These are phyloP conservation scores for Ptilodon capucinus DNA, from an alignment of 2,888 invertebrate species.

Conservation along the genomic window DNA sequence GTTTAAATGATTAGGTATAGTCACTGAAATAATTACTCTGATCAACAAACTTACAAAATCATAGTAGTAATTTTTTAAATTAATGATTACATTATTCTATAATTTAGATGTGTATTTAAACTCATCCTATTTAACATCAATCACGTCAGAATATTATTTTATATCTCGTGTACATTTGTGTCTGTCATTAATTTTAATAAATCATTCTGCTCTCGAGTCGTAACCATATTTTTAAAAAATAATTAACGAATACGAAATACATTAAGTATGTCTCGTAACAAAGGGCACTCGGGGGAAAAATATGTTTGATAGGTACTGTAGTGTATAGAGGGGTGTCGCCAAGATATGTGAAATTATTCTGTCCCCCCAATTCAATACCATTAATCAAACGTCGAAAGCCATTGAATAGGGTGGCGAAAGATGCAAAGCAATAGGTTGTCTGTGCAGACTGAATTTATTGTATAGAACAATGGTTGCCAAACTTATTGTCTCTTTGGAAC, in stretches of 20 bases:
- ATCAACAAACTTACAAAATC: too few relatives aligned
- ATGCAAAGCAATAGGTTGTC: constrained; percentile 68
- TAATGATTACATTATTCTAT: too few relatives aligned
- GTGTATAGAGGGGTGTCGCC: constrained; percentile 44
- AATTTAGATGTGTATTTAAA: too few relatives aligned
- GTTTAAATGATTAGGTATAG: too few relatives aligned
- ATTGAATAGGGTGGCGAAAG: constrained; percentile 76
- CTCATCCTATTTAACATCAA: constrained; percentile 15
- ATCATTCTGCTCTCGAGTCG: constrained; percentile 4
- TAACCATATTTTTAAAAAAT: constrained; percentile 22
- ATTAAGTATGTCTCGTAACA: constrained; percentile 22
- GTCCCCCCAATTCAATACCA: constrained; percentile 58
- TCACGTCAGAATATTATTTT: not conserved
- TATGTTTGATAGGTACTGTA: constrained; percentile 14
- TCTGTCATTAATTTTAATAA: constrained; percentile 44
- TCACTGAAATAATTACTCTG: too few relatives aligned
- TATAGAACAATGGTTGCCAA: constrained; percentile 43
- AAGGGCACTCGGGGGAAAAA: constrained; percentile 32
- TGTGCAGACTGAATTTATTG: constrained; percentile 60
- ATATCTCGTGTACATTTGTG: constrained; percentile 5
- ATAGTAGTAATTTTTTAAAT: too few relatives aligned
- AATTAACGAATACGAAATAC: constrained; percentile 34
- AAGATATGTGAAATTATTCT: constrained; percentile 56
- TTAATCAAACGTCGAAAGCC: constrained; percentile 74
- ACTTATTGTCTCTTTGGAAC: constrained; percentile 22